Evolutionary conservation across 2,113 vertebrate genomes (phyloP).

Genomic region (Pampusana beccarii): DNA sequence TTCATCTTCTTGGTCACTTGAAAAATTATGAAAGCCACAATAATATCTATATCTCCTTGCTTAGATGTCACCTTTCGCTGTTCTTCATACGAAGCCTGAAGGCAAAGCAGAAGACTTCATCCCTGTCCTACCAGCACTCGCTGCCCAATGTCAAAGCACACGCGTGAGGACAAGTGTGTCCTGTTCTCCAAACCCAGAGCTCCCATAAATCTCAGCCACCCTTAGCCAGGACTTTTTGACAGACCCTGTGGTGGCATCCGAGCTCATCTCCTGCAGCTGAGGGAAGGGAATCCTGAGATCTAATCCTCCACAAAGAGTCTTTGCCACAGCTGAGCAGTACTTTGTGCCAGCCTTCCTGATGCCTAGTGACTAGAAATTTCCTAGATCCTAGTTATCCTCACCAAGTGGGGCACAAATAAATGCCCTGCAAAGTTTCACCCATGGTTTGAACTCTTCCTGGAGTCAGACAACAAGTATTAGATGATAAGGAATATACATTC

Average conservation of each 20-base stretch:
- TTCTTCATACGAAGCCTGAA: not conserved
- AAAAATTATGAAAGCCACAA: not conserved
- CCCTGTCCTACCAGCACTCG: not conserved
- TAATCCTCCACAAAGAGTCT: not conserved
- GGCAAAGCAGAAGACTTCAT: not conserved
- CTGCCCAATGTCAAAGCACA: not conserved
- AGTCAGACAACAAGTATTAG: not conserved
- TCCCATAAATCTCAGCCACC: not conserved
- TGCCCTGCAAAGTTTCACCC: not conserved
- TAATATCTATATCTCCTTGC: not conserved
- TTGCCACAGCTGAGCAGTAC: not conserved
- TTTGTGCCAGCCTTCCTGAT: not conserved
- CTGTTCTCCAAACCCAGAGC: not conserved
- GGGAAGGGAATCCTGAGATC: not conserved
- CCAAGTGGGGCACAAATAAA: not conserved
- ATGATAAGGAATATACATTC: not conserved
- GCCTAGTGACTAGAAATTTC: not conserved
- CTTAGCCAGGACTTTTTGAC: not conserved
- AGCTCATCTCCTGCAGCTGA: not conserved
- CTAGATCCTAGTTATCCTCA: not conserved
- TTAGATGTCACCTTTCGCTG: not conserved
- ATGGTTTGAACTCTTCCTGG: not conserved
- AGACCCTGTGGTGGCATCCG: not conserved
- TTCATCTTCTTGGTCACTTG: not conserved
- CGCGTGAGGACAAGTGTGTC: not conserved